Evolutionary conservation across 2,797 vertebrate species (phyloP).

Genomic region (Cynopterus sphinx): DNA sequence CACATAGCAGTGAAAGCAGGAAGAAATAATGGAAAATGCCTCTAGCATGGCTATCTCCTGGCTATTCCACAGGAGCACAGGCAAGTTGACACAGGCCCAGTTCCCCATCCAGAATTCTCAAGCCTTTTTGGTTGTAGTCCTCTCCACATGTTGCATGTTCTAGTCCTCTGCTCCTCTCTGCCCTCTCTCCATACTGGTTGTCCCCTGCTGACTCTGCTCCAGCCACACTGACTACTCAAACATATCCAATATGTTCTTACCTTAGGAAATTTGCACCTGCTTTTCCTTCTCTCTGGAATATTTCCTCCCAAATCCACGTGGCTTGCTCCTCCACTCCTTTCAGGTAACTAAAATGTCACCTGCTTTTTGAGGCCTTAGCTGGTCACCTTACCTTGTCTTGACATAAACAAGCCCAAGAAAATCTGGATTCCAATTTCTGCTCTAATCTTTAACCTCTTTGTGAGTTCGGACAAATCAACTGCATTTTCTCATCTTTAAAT

Average conservation of each 20-base stretch:
- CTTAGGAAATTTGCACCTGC: not conserved
- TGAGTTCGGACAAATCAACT: not conserved
- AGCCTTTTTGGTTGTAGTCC: not conserved
- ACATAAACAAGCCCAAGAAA: not conserved
- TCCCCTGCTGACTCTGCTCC: not conserved
- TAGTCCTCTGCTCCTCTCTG: not conserved
- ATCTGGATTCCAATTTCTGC: not conserved
- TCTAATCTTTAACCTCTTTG: not conserved
- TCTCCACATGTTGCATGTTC: no score
- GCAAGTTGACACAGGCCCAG: not conserved
- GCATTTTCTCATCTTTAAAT: not conserved
- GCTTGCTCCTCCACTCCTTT: not conserved
- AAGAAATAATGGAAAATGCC: not conserved
- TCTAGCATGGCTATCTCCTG: not conserved
- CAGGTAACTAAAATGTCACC: not conserved
- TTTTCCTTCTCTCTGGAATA: not conserved
- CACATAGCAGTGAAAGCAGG: not conserved
- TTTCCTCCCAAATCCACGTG: not conserved
- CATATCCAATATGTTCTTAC: not conserved
- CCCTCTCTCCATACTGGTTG: not conserved
- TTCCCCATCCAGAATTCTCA: not conserved
- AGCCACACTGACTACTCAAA: not conserved
- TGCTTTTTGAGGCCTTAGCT: not conserved
- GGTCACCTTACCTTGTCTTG: not conserved
- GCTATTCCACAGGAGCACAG: not conserved